Conservation (phyloP, 2,888 invertebrate genomes). For the Stramonita haemastoma region DNA sequence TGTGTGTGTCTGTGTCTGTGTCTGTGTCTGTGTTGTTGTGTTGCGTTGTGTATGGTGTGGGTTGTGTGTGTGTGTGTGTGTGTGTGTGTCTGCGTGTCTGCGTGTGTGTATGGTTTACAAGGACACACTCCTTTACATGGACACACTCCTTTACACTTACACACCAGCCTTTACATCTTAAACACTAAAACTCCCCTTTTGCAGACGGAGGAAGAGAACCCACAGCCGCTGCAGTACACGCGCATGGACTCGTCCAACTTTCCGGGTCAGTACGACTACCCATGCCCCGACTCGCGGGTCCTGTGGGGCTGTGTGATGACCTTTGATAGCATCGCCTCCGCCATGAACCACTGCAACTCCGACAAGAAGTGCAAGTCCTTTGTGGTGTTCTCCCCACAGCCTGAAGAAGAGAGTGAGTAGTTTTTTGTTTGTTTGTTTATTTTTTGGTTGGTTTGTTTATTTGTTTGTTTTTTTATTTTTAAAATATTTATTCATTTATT, state of each 20-base stretch:
- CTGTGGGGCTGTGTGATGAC: constrained; percentile 71
- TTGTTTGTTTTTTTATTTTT: no score
- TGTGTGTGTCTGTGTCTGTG: no score
- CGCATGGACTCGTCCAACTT: constrained; percentile 58
- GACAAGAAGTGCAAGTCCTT: constrained; percentile 63
- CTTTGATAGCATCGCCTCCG: constrained; percentile 59
- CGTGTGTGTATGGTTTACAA: no score
- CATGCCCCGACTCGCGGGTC: constrained; percentile 64
- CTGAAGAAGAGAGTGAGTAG: constrained; percentile 58
- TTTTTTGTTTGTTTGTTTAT: background rate
- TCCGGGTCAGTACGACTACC: constrained; percentile 67
- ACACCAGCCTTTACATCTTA: background rate
- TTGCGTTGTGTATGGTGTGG: no score
- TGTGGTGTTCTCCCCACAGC: constrained; percentile 64
- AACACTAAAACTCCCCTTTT: background rate
- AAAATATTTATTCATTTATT: no score
- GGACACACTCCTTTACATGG: no score
- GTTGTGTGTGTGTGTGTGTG: no score
- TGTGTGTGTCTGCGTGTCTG: no score
- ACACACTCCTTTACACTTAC: background rate
- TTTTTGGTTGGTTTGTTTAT: no score
- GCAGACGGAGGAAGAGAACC: background rate
- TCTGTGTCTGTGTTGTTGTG: no score
- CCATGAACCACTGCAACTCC: constrained; percentile 58
- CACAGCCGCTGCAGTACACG: constrained; percentile 43